Evolutionary conservation across 2,888 invertebrate genomes (phyloP), one percentile per base, ranked within the genome.

Genomic region (Nudaria mundana): DNA sequence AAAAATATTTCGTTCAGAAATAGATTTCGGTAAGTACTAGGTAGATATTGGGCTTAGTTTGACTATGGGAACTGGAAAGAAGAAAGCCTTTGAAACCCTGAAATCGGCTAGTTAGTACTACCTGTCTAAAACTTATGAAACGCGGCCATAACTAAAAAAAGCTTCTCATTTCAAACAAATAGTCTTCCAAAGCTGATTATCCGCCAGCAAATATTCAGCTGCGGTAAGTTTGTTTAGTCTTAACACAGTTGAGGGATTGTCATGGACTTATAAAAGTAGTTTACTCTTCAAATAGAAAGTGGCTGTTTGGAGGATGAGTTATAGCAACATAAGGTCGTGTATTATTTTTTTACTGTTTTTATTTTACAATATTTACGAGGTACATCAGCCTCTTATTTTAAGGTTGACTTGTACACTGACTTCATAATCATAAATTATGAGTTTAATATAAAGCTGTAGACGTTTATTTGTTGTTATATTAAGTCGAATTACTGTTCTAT

Each of bases 221-320:
- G 22, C 18, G 3, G 7, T 13, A n/a, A 8, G 11, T 33, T 24
- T 6, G 24, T 7, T 12, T 12, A 29, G 14, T 42, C 14, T 30
- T n/a, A 22, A 32, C 22, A 15, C 15, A 12, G 40, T 40, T 52
- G 50, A 51, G 52, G 52, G 47, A 46, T 51, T 46, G 48, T 40
- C 29, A 22, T 23, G 32, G 40, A 48, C 55, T 37, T 48, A 46
- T 51, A 63, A 53, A 52, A 25, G 30, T 40, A 48, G 42, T 40
- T 40, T 31, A 28, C 20, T 36, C 37, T 37, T 37, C 22, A 50
- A 48, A 56, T 58, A 56, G 59, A 59, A 52, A 31, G 30, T 30
- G 56, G 56, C 52, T 56, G 45, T 44, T 32, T 49, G 35, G 44
- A 31, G 26, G 12, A 38, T 52, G 52, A 59, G 15, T 52, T 37